Evolutionary conservation across 1,140 invertebrate species (phyloP).

Genomic region (Pristionchus pacificus): DNA sequence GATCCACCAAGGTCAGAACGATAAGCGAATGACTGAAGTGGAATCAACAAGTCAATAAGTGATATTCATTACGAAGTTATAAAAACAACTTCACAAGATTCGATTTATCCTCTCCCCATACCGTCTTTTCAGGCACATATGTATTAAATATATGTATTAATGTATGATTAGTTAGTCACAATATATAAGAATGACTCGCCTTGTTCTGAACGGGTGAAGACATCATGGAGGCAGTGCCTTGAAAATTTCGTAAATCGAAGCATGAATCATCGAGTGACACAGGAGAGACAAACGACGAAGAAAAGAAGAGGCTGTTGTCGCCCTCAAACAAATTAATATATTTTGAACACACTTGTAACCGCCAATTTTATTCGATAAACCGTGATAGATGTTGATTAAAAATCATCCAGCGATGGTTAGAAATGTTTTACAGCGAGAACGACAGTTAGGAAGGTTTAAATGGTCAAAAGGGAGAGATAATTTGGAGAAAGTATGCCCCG

Average conservation of each 20-base stretch:
- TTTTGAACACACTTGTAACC: not conserved
- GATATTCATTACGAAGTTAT: not conserved
- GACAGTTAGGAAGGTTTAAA: too few relatives aligned
- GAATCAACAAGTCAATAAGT: not conserved
- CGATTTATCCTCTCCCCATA: too few relatives aligned
- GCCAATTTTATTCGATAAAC: not conserved
- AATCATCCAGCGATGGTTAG: too few relatives aligned
- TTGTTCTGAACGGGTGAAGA: not conserved
- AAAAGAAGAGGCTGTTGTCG: not conserved
- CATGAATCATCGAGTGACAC: not conserved
- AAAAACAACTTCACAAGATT: too few relatives aligned
- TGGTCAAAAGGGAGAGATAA: not conserved
- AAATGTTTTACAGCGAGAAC: too few relatives aligned
- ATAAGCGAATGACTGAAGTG: not conserved
- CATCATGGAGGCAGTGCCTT: not conserved
- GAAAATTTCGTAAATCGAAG: not conserved
- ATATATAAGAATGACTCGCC: too few relatives aligned
- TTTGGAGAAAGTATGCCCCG: too few relatives aligned
- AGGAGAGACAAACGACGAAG: not conserved
- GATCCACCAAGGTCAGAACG: not conserved
- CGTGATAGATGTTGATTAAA: too few relatives aligned
- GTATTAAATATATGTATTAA: too few relatives aligned
- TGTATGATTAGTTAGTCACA: too few relatives aligned
- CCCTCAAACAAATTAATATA: not conserved
- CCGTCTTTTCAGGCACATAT: too few relatives aligned